A percentile compares a stretch with the other conserved stretches of the same genome.
Conservation (phyloP, 1,140 invertebrate species). For the Nephila pilipes region DNA sequence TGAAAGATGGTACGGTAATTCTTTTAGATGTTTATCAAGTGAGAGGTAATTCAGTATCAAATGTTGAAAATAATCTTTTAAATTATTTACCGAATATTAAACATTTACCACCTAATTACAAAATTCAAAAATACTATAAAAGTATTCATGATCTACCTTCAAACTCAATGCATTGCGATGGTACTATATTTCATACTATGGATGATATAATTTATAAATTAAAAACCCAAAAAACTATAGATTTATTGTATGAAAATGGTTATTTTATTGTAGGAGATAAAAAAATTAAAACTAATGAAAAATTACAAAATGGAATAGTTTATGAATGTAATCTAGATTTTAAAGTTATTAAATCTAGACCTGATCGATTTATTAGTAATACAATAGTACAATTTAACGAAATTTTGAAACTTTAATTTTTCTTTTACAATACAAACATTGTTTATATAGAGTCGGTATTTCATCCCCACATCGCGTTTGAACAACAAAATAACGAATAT, state of each 20-base stretch:
- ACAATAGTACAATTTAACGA: background rate
- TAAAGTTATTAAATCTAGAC: conserved; percentile 36
- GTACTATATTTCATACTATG: no score
- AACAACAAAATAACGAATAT: conserved; percentile 3
- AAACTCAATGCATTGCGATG: no score
- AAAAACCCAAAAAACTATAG: conserved; percentile 12
- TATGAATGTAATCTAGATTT: conserved; percentile 53
- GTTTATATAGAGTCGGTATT: conserved; percentile 16
- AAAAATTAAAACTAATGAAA: background rate
- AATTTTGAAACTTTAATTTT: background rate
- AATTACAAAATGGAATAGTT: conserved; percentile 5
- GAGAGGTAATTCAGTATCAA: no score
- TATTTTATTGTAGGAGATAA: conserved; percentile 39
- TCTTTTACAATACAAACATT: background rate
- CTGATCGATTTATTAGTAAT: conserved; percentile 30
- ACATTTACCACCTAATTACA: no score
- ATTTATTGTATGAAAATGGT: conserved; percentile 33
- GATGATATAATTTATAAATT: conserved; percentile 33
- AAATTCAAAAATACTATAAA: no score
- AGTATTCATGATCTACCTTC: no score
- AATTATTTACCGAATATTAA: no score
- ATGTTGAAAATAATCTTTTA: no score
- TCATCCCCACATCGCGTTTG: conserved; percentile 11
- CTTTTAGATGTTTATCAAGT: no score
- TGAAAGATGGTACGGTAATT: no score